phyloP scores from a whole-genome alignment of 92 coral and sea anemone species.

The Heteractis magnifica region DNA sequence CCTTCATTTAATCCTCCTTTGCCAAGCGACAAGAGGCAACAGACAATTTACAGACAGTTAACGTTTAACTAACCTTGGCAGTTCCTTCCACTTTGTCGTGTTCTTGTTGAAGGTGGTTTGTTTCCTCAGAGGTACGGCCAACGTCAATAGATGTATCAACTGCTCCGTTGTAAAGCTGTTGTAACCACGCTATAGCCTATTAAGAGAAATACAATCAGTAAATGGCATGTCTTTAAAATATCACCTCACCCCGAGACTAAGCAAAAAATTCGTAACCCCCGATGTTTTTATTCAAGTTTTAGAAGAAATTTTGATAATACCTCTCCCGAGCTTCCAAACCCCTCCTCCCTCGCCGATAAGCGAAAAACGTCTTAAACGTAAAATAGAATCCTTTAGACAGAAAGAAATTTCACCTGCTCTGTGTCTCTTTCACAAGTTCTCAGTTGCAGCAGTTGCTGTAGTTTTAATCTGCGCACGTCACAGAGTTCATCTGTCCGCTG shows the following conservation, averaged over 20 bases:
- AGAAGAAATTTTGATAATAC: too few relatives aligned
- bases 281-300: too few relatives aligned
- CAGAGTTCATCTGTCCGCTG: conserved; percentile 92
- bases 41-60: neutral
- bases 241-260: too few relatives aligned
- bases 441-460: conserved; percentile 94
- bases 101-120: conserved; percentile 73
- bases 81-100: conserved; percentile 91
- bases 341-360: too few relatives aligned
- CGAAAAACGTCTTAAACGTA: too few relatives aligned
- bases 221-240: too few relatives aligned
- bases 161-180: conserved; percentile 76
- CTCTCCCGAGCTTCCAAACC: too few relatives aligned
- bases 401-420: conserved; percentile 63
- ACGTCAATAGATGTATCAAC: conserved; percentile 76
- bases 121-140: conserved; percentile 88
- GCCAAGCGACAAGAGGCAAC: neutral
- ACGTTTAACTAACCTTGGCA: conserved; percentile 66
- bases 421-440: conserved; percentile 90
- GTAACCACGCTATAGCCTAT: conserved; percentile 88
- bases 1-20: too few relatives aligned
- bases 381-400: too few relatives aligned
- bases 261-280: too few relatives aligned
- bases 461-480: conserved; percentile 90
- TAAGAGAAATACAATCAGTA: neutral